Percentiles rank a stretch among this genome's conserved stretches.
These are phyloP conservation scores for Rotaria macrura DNA, from an alignment of 2,888 invertebrate genomes.

Conservation along the genomic window DNA sequence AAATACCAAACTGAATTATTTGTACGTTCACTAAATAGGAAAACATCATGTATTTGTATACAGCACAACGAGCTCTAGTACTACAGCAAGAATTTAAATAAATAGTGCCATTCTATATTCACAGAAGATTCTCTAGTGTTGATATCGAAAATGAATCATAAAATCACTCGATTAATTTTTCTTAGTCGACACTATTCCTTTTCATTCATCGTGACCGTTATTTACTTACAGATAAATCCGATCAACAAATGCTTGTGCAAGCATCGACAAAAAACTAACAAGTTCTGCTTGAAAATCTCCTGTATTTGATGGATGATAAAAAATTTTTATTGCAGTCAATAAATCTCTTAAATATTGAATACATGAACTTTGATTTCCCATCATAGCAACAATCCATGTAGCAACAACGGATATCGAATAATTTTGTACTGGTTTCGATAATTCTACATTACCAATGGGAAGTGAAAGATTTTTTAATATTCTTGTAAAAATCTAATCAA, in stretches of 20 bases:
- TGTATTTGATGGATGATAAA: conserved; percentile 75
- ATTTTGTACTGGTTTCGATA: conserved; percentile 33
- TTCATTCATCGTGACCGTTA: neutral
- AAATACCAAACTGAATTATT: conserved; percentile 58
- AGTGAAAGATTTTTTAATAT: conserved; percentile 63
- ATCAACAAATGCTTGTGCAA: neutral
- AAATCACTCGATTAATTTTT: no score
- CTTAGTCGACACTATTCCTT: no score
- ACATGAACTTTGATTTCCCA: conserved; percentile 60
- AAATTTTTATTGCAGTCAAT: conserved; percentile 70
- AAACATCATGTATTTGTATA: no score
- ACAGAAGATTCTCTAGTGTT: no score
- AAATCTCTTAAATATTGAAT: conserved; percentile 67
- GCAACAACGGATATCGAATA: conserved; percentile 54
- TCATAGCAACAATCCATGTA: conserved; percentile 55
- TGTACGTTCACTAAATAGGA: conserved; percentile 41
- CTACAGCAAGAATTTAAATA: no score
- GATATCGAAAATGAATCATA: no score
- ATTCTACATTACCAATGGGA: conserved; percentile 59
- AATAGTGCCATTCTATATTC: no score
- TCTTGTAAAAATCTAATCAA: conserved; percentile 53
- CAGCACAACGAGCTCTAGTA: no score
- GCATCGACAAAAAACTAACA: neutral
- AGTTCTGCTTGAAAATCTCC: conserved; percentile 55
- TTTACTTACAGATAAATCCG: neutral